These are phyloP conservation scores for Muscicapa adusta DNA, from an alignment of 2,113 vertebrate genomes.

Conservation along the genomic window DNA sequence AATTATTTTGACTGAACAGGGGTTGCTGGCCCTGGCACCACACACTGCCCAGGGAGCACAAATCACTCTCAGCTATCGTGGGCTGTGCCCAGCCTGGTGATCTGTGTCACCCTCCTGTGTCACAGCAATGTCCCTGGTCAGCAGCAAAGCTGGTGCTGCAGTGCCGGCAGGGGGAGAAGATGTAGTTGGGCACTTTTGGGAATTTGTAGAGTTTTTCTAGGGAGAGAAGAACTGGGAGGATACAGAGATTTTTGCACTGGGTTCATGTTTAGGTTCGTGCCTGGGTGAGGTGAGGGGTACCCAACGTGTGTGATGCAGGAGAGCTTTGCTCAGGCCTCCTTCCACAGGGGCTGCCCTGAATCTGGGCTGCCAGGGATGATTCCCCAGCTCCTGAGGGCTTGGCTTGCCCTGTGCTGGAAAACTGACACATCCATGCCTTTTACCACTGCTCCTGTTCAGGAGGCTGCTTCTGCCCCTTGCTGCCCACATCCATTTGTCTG, in stretches of 20 bases:
- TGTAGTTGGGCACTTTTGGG: rapidly evolving
- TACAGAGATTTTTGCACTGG: background rate
- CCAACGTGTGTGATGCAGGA: rapidly evolving
- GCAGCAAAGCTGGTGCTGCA: rapidly evolving
- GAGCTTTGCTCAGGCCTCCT: background rate
- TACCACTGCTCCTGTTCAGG: rapidly evolving
- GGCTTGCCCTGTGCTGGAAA: background rate
- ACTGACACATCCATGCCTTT: background rate
- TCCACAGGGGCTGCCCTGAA: rapidly evolving
- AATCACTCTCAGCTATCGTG: rapidly evolving
- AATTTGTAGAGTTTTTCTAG: rapidly evolving
- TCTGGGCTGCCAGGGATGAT: background rate
- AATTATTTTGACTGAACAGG: background rate
- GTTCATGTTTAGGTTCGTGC: background rate
- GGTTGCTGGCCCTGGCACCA: background rate
- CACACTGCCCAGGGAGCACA: rapidly evolving
- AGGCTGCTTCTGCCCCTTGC: background rate
- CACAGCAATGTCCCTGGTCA: rapidly evolving
- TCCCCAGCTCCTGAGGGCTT: background rate
- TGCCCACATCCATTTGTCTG: background rate
- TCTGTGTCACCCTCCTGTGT: background rate
- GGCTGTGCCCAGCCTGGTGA: background rate
- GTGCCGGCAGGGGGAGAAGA: background rate
- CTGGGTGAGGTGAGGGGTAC: background rate
- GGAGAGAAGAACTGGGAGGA: background rate